Evolutionary conservation across 2,113 vertebrate species (phyloP).

Genomic region (Gallinago jamesoni): DNA sequence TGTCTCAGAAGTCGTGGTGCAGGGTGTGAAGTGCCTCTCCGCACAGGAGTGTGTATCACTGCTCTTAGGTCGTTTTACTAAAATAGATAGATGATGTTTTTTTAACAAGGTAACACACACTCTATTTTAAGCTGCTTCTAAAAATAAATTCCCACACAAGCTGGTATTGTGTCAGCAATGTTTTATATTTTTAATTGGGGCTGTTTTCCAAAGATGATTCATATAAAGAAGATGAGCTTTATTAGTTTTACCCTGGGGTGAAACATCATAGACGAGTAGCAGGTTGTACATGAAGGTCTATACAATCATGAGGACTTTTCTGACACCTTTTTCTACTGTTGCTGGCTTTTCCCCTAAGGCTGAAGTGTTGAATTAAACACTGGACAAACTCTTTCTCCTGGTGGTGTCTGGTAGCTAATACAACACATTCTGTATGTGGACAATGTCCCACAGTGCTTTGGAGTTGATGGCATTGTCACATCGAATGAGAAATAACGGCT

Average conservation of each 20-base stretch:
- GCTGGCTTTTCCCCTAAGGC: background rate
- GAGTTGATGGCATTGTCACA: background rate
- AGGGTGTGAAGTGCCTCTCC: background rate
- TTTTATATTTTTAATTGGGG: background rate
- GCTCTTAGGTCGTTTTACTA: background rate
- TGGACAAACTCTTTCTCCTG: background rate
- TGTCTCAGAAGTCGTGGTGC: background rate
- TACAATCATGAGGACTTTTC: rapidly evolving
- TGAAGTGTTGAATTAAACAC: background rate
- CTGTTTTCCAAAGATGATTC: constrained; percentile 31
- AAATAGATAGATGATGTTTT: background rate
- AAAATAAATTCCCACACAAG: constrained; percentile 21
- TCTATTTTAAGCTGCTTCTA: constrained; percentile 29
- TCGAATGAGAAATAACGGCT: background rate
- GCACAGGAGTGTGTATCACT: background rate
- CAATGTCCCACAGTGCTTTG: background rate
- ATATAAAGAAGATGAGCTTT: constrained; percentile 28
- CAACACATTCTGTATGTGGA: background rate
- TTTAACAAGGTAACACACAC: background rate
- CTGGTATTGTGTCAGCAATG: background rate
- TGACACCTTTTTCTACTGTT: rapidly evolving
- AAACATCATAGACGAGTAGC: background rate
- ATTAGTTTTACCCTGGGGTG: background rate
- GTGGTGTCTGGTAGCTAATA: background rate
- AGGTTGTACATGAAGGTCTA: background rate